phyloP scores from a whole-genome alignment of 1,140 invertebrate species.

The Kradibia gibbosae region DNA sequence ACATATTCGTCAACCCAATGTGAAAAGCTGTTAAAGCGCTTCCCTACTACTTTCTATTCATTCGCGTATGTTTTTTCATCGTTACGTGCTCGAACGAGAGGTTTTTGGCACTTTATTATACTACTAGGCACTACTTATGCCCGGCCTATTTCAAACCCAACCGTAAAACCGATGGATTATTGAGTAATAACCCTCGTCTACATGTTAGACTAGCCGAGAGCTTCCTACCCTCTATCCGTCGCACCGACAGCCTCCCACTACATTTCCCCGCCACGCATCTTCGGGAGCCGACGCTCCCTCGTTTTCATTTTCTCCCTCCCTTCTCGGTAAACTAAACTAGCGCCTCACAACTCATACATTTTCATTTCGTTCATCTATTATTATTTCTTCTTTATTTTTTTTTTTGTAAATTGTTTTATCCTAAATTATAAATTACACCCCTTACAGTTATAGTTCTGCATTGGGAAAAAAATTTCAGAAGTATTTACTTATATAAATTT shows the following conservation, averaged over 20 bases:
- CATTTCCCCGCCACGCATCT: neutral
- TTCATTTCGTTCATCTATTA: no score
- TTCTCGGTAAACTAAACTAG: no score
- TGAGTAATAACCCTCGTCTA: constrained; percentile 54
- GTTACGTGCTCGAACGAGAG: constrained; percentile 8
- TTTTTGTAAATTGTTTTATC: no score
- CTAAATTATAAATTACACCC: no score
- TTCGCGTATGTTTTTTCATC: constrained; percentile 7
- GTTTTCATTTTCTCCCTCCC: no score
- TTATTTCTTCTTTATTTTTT: no score
- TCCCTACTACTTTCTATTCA: no score
- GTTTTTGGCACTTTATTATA: constrained; percentile 45
- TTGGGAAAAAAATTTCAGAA: no score
- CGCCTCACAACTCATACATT: no score
- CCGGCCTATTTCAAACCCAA: constrained; percentile 37
- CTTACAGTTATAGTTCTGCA: no score
- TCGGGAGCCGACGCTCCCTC: no score
- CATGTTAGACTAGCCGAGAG: constrained; percentile 23
- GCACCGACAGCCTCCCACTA: neutral
- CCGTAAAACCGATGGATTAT: constrained; percentile 57
- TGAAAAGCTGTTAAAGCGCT: neutral
- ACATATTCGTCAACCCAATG: neutral
- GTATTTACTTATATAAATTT: no score
- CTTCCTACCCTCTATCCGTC: constrained; percentile 4
- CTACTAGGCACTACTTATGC: constrained; percentile 49